A percentile compares a stretch with the other conserved stretches of the same genome.
Conservation (phyloP, 1,140 invertebrate genomes). For the Chlorops oryzae region DNA sequence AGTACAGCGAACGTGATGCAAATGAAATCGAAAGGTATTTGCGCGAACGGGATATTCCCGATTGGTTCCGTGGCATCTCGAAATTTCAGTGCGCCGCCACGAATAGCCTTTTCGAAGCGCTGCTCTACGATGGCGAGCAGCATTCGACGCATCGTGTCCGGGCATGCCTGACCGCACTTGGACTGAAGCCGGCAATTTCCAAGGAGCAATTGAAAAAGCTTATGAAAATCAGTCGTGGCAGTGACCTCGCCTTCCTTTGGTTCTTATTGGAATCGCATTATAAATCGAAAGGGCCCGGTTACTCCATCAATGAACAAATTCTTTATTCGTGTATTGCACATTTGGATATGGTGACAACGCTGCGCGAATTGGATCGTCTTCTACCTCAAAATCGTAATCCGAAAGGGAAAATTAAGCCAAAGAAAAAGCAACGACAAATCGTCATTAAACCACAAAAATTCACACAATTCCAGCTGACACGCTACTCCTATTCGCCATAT, state of each 20-base stretch:
- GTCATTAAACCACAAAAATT: too few relatives aligned
- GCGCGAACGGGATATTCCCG: conserved; percentile 25
- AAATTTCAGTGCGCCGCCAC: conserved; percentile 22
- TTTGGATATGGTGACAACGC: conserved; percentile 25
- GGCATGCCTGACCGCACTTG: conserved; percentile 18
- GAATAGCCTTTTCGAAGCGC: conserved; percentile 12
- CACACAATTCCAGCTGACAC: too few relatives aligned
- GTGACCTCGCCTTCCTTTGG: conserved; percentile 40
- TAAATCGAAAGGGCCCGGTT: conserved; percentile 11
- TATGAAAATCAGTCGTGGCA: conserved; percentile 34
- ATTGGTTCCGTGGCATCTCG: conserved; percentile 36
- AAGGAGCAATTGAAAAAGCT: conserved; percentile 22
- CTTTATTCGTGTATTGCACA: conserved; percentile 30
- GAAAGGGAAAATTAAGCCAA: too few relatives aligned
- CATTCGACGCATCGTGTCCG: conserved; percentile 23
- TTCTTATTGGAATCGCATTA: conserved; percentile 39
- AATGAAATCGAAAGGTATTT: too few relatives aligned
- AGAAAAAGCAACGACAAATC: too few relatives aligned
- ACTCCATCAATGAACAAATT: conserved; percentile 30
- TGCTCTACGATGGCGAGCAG: conserved; percentile 41
- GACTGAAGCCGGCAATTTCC: conserved; percentile 24
- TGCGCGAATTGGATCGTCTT: conserved; percentile 24
- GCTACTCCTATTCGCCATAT: too few relatives aligned
- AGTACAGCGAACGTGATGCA: too few relatives aligned
- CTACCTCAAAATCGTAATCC: too few relatives aligned